Evolutionary conservation across 2,888 invertebrate species (phyloP), one percentile per base, ranked within the genome.

Genomic region (Tetanocera ferruginea): DNA sequence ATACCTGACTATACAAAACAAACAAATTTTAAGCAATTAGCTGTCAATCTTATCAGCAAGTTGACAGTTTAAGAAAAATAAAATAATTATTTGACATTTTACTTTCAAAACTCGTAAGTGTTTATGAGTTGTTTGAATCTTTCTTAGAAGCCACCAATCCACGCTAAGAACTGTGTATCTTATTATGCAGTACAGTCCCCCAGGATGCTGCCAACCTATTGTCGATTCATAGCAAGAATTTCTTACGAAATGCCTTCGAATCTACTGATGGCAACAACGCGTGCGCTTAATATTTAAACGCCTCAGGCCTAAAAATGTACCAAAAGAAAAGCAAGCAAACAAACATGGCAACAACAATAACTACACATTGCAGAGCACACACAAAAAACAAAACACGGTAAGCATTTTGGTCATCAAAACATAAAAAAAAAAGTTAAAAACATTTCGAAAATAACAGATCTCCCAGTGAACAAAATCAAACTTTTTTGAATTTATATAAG

Each of bases 381-480:
- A 31, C 14, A 64, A 17, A 31, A 60, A 60, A 3, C 9, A 52
- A 17, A 52, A 52, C n/a, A n/a, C 8, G 5, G 37, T 6, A 25
- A 60, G 4, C 23, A 60, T 60, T 23, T 28, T 9, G 25, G 19
- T 1, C 9, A 60, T 4, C 5, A 60, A 25, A 60, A 19, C 14
- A 60, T 19, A 25, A 25, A 5, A 8, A 60, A 14, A 25, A 23
- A 6, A 9, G 3, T 8, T 2, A 23, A 70, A 70, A 70, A 51
- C 72, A 72, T 23, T 73, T 73, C 11, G 34, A 73, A 73, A 60
- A 73, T 60, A 43, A 73, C 73, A 73, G 73, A 9, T 11, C n/a
- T n/a, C n/a, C n/a, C n/a, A n/a, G n/a, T n/a, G n/a, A n/a, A n/a
- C n/a, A n/a, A n/a, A n/a, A n/a, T n/a, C n/a, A n/a, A n/a, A n/a